A percentile compares a stretch with the other conserved stretches of the same genome.
These are phyloP conservation scores for Dryadula phaetusa DNA, from an alignment of 2,888 invertebrate species.

Conservation along the genomic window DNA sequence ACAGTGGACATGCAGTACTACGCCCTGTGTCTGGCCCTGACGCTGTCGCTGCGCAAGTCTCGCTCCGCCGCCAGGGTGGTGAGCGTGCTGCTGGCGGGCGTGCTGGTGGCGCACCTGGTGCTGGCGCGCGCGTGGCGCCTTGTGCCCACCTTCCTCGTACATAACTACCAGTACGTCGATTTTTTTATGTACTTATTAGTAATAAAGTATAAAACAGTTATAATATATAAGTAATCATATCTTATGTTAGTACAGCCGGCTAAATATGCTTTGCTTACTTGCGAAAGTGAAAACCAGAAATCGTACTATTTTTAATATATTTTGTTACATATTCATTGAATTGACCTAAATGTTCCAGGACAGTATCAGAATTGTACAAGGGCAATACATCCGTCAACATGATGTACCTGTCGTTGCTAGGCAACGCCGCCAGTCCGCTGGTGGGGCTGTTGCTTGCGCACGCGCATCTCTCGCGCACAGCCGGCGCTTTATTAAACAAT, in stretches of 20 bases:
- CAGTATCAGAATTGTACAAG: constrained; percentile 63
- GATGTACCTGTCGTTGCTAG: constrained; percentile 76
- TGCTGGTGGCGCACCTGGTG: constrained; percentile 52
- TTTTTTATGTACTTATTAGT: neutral
- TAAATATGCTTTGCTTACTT: no score
- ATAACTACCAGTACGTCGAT: constrained; percentile 68
- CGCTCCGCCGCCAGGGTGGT: constrained; percentile 48
- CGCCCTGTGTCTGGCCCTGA: constrained; percentile 61
- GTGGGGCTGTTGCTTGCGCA: constrained; percentile 72
- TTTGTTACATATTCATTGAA: no score
- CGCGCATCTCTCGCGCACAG: constrained; percentile 59
- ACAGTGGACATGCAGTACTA: constrained; percentile 80
- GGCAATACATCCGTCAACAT: constrained; percentile 69
- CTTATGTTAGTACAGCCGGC: no score
- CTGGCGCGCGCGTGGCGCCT: constrained; percentile 67
- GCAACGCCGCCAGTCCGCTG: constrained; percentile 73
- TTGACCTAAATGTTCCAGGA: constrained; percentile 50
- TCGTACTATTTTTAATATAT: no score
- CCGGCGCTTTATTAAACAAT: constrained; percentile 24
- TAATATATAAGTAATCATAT: no score
- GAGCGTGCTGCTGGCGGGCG: neutral
- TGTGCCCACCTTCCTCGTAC: constrained; percentile 71
- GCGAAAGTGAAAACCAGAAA: no score
- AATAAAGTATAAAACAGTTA: no score
- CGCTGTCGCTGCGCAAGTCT: constrained; percentile 61